Base-by-base conservation (phyloP, 2,113 vertebrate genomes). In the Upupa epops region DNA sequence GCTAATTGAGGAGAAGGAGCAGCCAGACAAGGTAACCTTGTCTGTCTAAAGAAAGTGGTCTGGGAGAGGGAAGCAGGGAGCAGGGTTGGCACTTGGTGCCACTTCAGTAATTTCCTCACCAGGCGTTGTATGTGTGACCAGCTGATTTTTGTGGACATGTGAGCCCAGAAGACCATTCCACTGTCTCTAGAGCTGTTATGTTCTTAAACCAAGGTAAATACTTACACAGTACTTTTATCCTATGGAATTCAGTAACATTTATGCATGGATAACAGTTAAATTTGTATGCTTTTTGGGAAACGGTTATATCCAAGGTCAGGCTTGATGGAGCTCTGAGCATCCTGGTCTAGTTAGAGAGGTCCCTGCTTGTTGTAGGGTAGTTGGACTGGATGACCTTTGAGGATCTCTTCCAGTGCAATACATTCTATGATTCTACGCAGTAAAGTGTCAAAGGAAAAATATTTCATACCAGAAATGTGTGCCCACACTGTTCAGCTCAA, bases 121-220 rank as follows among this genome's bases (percentile, higher is more conserved):
- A 55, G 48, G 73, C 90, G 84, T 96, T 74, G 86, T 5, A n/a
- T 54, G 29, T 3, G 4, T n/a, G 84, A 79, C 34, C 74, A 51
- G 51, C 63, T 89, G 77, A 94, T 95, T 86, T 89, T 37, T 88
- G 83, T 65, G 90, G 94, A 88, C 93, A 52, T 36, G 45, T 36
- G 55, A 90, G 81, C 86, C 92, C 88, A 83, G 81, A 58, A 83
- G 93, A 93, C n/a, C 82, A 83, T 32, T 73, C 56, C 46, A 48
- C 60, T 1, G 0, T 79, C 89, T 76, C 92, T 70, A 89, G 34
- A 87, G 77, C 55, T 49, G 20, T 19, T 87, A 65, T 0, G 1
- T 61, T 79, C 84, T 73, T 85, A 87, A 87, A 89, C 69, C 68
- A 36, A 59, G 42, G 51, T 79, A 73, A 76, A 54, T 46, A 55